Conservation (phyloP, 1,140 invertebrate genomes). For the Penaeus chinensis region DNA sequence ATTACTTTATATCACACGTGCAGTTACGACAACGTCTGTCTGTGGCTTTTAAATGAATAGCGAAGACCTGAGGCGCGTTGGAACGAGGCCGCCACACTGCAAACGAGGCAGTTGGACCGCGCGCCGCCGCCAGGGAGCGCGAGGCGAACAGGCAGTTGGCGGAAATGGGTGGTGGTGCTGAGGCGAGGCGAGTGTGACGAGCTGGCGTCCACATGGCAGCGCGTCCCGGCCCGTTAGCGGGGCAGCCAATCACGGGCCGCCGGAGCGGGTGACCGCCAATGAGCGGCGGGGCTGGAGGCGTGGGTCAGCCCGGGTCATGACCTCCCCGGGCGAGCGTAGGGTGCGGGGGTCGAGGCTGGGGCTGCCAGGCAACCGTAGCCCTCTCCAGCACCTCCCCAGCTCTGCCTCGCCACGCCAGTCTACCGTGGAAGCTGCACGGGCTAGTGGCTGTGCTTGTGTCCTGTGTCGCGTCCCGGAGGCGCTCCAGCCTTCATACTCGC, state of each 20-base stretch:
- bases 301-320: conserved; percentile 46
- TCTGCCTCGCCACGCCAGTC: conserved; percentile 21
- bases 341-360: background rate
- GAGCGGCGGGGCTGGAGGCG: conserved; percentile 28
- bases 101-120: too few species aligned
- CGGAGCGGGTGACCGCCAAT: background rate
- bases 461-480: background rate
- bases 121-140: too few species aligned
- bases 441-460: background rate
- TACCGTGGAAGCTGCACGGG: conserved; percentile 17
- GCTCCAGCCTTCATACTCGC: background rate
- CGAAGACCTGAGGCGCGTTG: too few species aligned
- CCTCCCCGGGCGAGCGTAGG: conserved; percentile 25
- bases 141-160: too few species aligned
- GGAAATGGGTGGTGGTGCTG: too few species aligned
- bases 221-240: too few species aligned
- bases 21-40: too few species aligned
- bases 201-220: too few species aligned
- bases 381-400: background rate
- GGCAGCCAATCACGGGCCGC: background rate
- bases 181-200: too few species aligned
- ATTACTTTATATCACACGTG: too few species aligned
- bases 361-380: background rate
- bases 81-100: too few species aligned
- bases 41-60: too few species aligned